Base-by-base conservation (phyloP, 1,140 invertebrate species). In the Penaeus japonicus region DNA sequence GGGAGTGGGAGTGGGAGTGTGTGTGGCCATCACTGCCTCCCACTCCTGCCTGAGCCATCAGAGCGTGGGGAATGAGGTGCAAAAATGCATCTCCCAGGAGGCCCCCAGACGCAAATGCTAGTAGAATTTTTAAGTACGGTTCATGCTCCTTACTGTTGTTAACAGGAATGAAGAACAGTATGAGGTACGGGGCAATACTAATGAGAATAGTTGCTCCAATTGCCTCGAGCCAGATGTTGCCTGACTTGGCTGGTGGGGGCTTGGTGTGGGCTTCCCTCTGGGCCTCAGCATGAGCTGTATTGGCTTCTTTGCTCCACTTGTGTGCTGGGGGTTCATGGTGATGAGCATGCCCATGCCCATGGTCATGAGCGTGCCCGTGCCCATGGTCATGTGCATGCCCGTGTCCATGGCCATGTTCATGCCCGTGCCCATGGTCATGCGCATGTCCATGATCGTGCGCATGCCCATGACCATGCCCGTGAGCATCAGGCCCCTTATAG, bases 81-180 rank as follows among this genome's bases (percentile, higher is more conserved):
- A 99, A 93, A 93, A 99, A 99, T 7, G 98, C 98, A 94, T 99
- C 98, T 15, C 98, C 98, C 2, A 99, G 93, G 18, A 99, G 93
- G 88, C 98, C 98, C 78, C 98, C 98, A 10, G 97, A 98, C 12
- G 97, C 98, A 94, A 99, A 99, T 87, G 96, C 97, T 24, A 99
- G 93, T 22, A 99, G 93, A 59, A 99, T 94, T 93, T 98, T 99
- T 18, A 99, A 92, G 32, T 98, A 92, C 0, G 96, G 95, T 92
- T 98, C 95, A 91, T 96, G 95, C 91, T 97, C 95, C 78, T 95
- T 95, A 54, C 95, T 96, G 91, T 98, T 97, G 91, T 98, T 96
- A 78, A 99, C 93, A 0, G 98, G 98, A 91, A 99, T 97, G 84
- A 98, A 95, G 91, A 98, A 97, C 1, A 99, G 94, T 87, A 99